Conservation (phyloP, 2,888 invertebrate species). For the Orchestes rusci region DNA sequence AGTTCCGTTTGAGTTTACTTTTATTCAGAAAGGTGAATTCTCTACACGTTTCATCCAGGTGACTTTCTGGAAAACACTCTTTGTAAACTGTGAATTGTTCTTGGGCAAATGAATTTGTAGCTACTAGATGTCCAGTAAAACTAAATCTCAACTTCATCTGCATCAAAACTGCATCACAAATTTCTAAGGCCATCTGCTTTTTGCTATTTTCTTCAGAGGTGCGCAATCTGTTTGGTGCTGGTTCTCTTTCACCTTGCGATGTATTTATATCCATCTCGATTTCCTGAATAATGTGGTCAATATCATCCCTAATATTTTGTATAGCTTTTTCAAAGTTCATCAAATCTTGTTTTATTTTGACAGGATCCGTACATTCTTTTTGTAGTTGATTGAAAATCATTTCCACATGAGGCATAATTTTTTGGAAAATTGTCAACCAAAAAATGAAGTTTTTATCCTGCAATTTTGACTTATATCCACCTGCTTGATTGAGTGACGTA, state of each 20-base stretch:
- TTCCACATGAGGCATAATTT: slow-evolving; percentile 19
- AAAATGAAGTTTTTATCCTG: slow-evolving; percentile 20
- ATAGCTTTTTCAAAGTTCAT: slow-evolving; percentile 14
- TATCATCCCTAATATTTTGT: slow-evolving; percentile 7
- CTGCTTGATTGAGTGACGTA: slow-evolving; percentile 16
- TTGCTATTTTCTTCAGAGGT: too few species aligned
- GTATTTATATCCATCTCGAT: slow-evolving; percentile 16
- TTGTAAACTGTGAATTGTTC: slow-evolving; percentile 12
- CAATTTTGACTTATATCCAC: slow-evolving; percentile 14
- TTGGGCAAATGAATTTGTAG: slow-evolving; percentile 13
- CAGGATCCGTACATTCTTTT: slow-evolving; percentile 1
- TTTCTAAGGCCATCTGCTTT: too few species aligned
- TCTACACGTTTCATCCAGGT: slow-evolving; percentile 11
- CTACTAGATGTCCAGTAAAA: slow-evolving; percentile 9
- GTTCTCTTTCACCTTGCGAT: not conserved
- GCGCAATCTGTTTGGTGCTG: slow-evolving; percentile 12
- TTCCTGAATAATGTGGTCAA: slow-evolving; percentile 12
- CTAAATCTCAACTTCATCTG: slow-evolving; percentile 12
- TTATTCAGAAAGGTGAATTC: slow-evolving; percentile 17
- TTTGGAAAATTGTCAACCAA: slow-evolving; percentile 18
- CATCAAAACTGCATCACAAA: slow-evolving; percentile 15
- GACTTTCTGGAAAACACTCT: slow-evolving; percentile 11
- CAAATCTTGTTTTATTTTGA: slow-evolving; percentile 7
- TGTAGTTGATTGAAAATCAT: too few species aligned
- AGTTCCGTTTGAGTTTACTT: slow-evolving; percentile 14